Evolutionary conservation across 2,888 invertebrate species (phyloP).

Genomic region (Phortica okadai): DNA sequence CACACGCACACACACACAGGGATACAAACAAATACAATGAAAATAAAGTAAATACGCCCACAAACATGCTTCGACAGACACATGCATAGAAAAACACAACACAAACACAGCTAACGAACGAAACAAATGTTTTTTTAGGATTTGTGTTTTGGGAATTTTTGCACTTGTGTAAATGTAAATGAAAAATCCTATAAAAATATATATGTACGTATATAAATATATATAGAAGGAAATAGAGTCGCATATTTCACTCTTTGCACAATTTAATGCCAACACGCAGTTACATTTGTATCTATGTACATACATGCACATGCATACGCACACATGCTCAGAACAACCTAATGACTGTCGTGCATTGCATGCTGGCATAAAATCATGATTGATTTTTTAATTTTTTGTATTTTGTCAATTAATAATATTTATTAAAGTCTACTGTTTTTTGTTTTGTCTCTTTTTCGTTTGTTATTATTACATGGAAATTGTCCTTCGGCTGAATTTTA

Average conservation of each 20-base stretch:
- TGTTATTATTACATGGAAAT: slow-evolving; percentile 31
- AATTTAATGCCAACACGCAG: slow-evolving; percentile 29
- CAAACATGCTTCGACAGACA: slow-evolving; percentile 6
- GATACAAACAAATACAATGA: slow-evolving; percentile 14
- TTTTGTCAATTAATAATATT: slow-evolving; percentile 3
- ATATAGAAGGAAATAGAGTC: slow-evolving; percentile 18
- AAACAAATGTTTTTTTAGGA: slow-evolving; percentile 70
- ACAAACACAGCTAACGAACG: slow-evolving; percentile 57
- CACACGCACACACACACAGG: slow-evolving; percentile 39
- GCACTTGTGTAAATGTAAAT: slow-evolving; percentile 71
- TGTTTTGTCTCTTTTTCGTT: slow-evolving; percentile 45
- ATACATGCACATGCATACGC: background rate
- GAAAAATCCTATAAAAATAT: slow-evolving; percentile 37
- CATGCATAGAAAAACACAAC: slow-evolving; percentile 6
- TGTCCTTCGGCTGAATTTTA: slow-evolving; percentile 57
- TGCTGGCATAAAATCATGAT: slow-evolving; percentile 31
- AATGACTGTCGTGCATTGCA: slow-evolving; percentile 22
- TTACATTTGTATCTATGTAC: slow-evolving; percentile 45
- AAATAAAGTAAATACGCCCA: slow-evolving; percentile 29
- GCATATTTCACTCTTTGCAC: slow-evolving; percentile 37
- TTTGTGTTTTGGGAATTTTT: slow-evolving; percentile 73
- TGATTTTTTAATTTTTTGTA: slow-evolving; percentile 36
- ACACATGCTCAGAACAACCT: slow-evolving; percentile 11
- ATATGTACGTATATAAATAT: slow-evolving; percentile 1
- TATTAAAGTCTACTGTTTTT: slow-evolving; percentile 21